Percentiles rank a stretch among this genome's conserved stretches.
Conservation (phyloP, 2,113 vertebrate genomes). For the Carassius carassius region DNA sequence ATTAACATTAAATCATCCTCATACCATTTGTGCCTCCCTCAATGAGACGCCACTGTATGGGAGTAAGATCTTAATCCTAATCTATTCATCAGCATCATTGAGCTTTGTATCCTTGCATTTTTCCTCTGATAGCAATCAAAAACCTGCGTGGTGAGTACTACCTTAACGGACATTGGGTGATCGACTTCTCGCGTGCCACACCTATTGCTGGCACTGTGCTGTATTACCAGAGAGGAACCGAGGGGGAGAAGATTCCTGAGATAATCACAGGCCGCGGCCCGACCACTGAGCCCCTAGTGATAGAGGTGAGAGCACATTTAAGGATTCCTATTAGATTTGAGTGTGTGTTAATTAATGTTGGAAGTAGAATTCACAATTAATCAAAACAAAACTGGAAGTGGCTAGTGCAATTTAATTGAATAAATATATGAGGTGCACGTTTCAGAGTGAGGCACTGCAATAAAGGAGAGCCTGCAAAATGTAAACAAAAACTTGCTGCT, state of each 20-base stretch:
- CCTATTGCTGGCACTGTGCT: constrained; percentile 83
- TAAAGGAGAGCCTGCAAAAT: background rate
- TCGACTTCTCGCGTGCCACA: constrained; percentile 80
- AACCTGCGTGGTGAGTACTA: constrained; percentile 89
- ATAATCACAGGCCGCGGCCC: constrained; percentile 85
- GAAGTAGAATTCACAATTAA: background rate
- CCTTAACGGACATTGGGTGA: constrained; percentile 94
- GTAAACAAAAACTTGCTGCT: background rate
- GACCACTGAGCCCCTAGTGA: constrained; percentile 89
- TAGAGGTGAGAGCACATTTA: constrained; percentile 80
- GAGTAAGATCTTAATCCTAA: background rate
- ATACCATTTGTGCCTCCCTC: too few species aligned
- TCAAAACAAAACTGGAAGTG: background rate
- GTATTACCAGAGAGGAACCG: constrained; percentile 85
- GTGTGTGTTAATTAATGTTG: background rate
- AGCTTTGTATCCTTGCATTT: background rate
- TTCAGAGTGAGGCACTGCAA: background rate
- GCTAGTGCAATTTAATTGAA: background rate
- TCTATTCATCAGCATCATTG: background rate
- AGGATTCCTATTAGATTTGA: background rate
- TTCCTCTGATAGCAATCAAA: constrained; percentile 82
- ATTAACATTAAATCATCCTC: too few species aligned
- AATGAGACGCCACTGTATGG: too few species aligned
- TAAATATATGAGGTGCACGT: background rate
- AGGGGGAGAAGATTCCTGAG: constrained; percentile 85